phyloP scores from a whole-genome alignment of 2,113 vertebrate species.

The Perca schrenkii region DNA sequence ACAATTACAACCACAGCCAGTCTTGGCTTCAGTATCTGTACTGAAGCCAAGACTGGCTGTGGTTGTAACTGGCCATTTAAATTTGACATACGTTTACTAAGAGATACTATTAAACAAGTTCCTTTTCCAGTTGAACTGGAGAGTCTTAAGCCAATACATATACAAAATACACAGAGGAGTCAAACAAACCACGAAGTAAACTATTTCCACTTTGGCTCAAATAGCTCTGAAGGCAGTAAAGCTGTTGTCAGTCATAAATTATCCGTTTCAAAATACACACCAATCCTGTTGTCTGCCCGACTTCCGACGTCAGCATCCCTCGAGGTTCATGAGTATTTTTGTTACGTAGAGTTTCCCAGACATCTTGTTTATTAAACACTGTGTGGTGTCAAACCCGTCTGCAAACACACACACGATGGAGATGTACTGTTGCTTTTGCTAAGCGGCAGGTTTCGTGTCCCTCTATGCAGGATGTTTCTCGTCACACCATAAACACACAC shows the following conservation, averaged over 20 bases:
- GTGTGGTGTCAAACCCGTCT: slow-evolving; percentile 22
- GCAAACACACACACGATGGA: slow-evolving; percentile 17
- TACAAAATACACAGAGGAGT: slow-evolving; percentile 42
- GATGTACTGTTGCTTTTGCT: slow-evolving; percentile 33
- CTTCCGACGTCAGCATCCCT: slow-evolving; percentile 14
- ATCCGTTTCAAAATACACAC: slow-evolving; percentile 18
- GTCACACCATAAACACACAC: slow-evolving; percentile 1
- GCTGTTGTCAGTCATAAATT: slow-evolving; percentile 32
- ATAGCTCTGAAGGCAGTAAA: slow-evolving; percentile 34
- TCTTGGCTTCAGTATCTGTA: background rate
- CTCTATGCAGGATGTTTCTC: slow-evolving; percentile 6
- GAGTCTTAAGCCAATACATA: background rate
- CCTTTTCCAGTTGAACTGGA: slow-evolving; percentile 6
- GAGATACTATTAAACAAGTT: slow-evolving; percentile 32
- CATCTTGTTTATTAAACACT: slow-evolving; percentile 68
- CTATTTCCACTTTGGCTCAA: slow-evolving; percentile 44
- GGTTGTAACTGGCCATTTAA: background rate
- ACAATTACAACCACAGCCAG: background rate
- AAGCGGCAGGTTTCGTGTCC: background rate
- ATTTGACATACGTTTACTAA: slow-evolving; percentile 12
- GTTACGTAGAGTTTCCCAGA: slow-evolving; percentile 31
- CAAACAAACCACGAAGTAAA: slow-evolving; percentile 49
- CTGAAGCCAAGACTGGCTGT: no score
- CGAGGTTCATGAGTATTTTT: slow-evolving; percentile 44
- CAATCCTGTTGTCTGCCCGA: background rate